Percentiles rank a stretch among this genome's conserved stretches.
phyloP scores from a whole-genome alignment of 2,888 invertebrate genomes.

The Dasysyrphus albostriatus region DNA sequence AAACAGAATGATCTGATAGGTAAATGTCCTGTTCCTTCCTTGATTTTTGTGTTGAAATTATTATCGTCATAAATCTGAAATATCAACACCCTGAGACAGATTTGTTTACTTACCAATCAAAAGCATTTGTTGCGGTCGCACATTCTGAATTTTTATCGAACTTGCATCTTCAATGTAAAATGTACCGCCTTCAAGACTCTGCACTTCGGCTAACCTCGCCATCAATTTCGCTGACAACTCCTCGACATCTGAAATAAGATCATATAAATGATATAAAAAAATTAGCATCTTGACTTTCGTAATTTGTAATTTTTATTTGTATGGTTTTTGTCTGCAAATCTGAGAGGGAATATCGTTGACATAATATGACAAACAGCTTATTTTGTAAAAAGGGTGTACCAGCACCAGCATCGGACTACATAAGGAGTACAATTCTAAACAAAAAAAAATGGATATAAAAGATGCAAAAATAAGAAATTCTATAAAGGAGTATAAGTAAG shows the following conservation, averaged over 20 bases:
- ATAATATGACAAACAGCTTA: slow-evolving; percentile 62
- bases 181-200: slow-evolving; percentile 83
- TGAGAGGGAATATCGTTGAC: slow-evolving; percentile 60
- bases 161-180: slow-evolving; percentile 84
- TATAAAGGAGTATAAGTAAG: slow-evolving; percentile 41
- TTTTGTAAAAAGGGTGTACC: slow-evolving; percentile 55
- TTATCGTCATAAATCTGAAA: slow-evolving; percentile 38
- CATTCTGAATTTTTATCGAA: slow-evolving; percentile 81
- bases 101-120: slow-evolving; percentile 81
- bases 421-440: slow-evolving; percentile 4
- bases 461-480: slow-evolving; percentile 6
- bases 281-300: slow-evolving; percentile 57
- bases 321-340: slow-evolving; percentile 50
- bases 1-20: background rate
- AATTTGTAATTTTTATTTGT: slow-evolving; percentile 38
- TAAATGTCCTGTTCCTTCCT: background rate
- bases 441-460: slow-evolving; percentile 30
- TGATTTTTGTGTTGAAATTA: slow-evolving; percentile 41
- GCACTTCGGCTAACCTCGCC: slow-evolving; percentile 83
- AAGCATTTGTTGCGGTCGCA: slow-evolving; percentile 83
- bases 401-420: background rate
- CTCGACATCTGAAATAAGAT: slow-evolving; percentile 82
- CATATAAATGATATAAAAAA: slow-evolving; percentile 54
- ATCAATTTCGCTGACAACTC: slow-evolving; percentile 84
- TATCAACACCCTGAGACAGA: slow-evolving; percentile 47